Conservation (phyloP, 2,888 invertebrate genomes). For the Timandra comae region DNA sequence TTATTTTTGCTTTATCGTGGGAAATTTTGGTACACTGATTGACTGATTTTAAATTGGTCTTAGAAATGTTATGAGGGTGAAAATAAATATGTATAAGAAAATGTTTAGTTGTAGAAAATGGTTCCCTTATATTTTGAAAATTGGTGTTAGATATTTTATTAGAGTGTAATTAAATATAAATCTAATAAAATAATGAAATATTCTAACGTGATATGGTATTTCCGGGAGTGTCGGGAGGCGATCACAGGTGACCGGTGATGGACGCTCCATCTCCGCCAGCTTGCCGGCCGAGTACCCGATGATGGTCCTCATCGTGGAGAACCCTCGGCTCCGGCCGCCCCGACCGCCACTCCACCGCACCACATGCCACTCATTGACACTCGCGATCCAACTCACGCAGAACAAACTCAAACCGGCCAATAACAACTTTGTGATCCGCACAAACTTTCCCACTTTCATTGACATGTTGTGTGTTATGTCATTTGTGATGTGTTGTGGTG, state of each 20-base stretch:
- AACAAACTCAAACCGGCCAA: slow-evolving; percentile 59
- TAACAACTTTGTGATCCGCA: slow-evolving; percentile 54
- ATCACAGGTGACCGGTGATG: slow-evolving; percentile 59
- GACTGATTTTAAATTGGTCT: too few species aligned
- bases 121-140: too few species aligned
- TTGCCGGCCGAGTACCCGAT: slow-evolving; percentile 78
- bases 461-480: slow-evolving; percentile 38
- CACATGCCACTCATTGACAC: slow-evolving; percentile 59
- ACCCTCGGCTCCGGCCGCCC: slow-evolving; percentile 17
- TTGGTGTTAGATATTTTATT: neutral
- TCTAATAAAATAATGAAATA: too few species aligned
- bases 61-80: too few species aligned
- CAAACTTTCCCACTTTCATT: slow-evolving; percentile 45
- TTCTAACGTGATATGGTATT: slow-evolving; percentile 52
- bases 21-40: too few species aligned
- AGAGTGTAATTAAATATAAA: slow-evolving; percentile 6
- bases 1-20: slow-evolving; percentile 4
- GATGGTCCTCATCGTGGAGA: slow-evolving; percentile 74
- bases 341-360: slow-evolving; percentile 42
- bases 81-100: too few species aligned
- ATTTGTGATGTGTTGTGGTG: slow-evolving; percentile 25
- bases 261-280: slow-evolving; percentile 69
- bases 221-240: slow-evolving; percentile 52
- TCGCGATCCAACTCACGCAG: slow-evolving; percentile 64
- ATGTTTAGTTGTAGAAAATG: slow-evolving; percentile 2